These are phyloP conservation scores for Acanthosepion pharaonis DNA, from an alignment of 2,888 invertebrate genomes.

Conservation along the genomic window DNA sequence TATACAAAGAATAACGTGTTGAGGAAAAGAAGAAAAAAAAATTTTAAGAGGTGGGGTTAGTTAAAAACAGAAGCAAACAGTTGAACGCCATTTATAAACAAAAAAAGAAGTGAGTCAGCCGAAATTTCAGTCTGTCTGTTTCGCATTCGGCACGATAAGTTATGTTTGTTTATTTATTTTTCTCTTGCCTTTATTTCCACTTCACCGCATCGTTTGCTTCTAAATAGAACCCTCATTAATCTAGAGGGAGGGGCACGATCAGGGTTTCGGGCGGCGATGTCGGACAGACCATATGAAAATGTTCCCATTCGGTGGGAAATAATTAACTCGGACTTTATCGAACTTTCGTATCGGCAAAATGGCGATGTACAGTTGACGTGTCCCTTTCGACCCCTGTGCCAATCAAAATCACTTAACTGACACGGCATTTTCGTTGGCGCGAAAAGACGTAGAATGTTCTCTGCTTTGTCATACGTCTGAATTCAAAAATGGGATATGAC, in stretches of 20 bases:
- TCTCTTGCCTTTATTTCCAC: background rate
- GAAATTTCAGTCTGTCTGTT: background rate
- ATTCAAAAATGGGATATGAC: too few relatives aligned
- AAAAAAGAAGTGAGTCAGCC: background rate
- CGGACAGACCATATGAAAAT: background rate
- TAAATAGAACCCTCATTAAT: background rate
- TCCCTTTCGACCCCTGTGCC: background rate
- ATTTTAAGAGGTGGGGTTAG: too few relatives aligned
- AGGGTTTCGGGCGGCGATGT: background rate
- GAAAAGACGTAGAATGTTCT: too few relatives aligned
- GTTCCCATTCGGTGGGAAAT: background rate
- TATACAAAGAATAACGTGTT: too few relatives aligned
- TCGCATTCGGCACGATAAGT: background rate
- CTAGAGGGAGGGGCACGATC: background rate
- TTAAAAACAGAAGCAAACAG: too few relatives aligned
- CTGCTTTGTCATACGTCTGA: too few relatives aligned
- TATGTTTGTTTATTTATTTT: background rate
- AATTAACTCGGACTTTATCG: background rate
- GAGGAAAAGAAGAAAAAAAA: too few relatives aligned
- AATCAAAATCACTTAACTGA: background rate
- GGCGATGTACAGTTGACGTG: background rate
- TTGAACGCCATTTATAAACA: too few relatives aligned
- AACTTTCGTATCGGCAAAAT: background rate
- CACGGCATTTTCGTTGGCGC: too few relatives aligned
- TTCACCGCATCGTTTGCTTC: slow-evolving; percentile 14